phyloP scores from a whole-genome alignment of 2,888 invertebrate genomes.

The Acholoe squamosa region DNA sequence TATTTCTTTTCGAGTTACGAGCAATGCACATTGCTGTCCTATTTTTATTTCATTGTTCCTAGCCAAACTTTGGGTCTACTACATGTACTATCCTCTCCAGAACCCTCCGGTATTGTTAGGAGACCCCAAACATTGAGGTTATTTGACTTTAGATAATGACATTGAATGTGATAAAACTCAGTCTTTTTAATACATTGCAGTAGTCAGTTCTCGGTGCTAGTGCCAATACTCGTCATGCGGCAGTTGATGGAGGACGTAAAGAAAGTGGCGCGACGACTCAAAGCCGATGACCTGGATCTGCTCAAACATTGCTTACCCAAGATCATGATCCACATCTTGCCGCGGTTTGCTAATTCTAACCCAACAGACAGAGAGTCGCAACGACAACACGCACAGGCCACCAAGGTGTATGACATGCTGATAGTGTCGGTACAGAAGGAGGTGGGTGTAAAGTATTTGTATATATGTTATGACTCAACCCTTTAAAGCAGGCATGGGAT shows the following conservation, averaged over 20 bases:
- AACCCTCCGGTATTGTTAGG: no score
- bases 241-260: slow-evolving; percentile 70
- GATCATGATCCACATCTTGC: slow-evolving; percentile 78
- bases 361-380: slow-evolving; percentile 67
- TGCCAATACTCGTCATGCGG: slow-evolving; percentile 75
- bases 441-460: slow-evolving; percentile 61
- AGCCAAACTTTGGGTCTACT: no score
- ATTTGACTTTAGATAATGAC: no score
- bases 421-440: slow-evolving; percentile 65
- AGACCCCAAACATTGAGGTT: no score
- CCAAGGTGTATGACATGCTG: slow-evolving; percentile 74
- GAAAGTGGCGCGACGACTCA: slow-evolving; percentile 68
- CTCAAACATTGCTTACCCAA: slow-evolving; percentile 74
- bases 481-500: no score
- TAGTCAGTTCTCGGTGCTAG: slow-evolving; percentile 69
- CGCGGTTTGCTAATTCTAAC: slow-evolving; percentile 73
- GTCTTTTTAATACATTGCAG: background rate
- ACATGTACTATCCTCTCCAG: no score
- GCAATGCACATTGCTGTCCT: no score
- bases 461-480: slow-evolving; percentile 68
- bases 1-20: no score
- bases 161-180: background rate
- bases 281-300: slow-evolving; percentile 68
- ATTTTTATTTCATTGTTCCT: no score
- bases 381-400: slow-evolving; percentile 71